phyloP scores from a whole-genome alignment of 2,888 invertebrate genomes.

The Drosophila hamatofila region DNA sequence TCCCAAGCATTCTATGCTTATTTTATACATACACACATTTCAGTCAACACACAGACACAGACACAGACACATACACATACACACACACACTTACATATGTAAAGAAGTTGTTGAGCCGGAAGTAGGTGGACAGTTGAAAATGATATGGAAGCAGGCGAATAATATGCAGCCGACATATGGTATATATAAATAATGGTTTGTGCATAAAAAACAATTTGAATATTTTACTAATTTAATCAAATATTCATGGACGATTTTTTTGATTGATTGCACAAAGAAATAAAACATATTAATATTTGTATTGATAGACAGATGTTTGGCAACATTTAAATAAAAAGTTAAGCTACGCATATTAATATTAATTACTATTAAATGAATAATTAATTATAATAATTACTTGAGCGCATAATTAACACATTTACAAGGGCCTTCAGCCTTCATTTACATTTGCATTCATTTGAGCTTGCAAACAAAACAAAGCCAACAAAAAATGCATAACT shows the following conservation, averaged over 20 bases:
- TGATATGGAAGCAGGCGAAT: neutral
- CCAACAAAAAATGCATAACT: neutral
- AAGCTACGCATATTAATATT: constrained; percentile 8
- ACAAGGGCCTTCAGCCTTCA: neutral
- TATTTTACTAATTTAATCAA: neutral
- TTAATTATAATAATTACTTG: constrained; percentile 6
- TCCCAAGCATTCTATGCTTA: too few species aligned
- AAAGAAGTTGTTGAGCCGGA: neutral
- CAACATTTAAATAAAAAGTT: neutral
- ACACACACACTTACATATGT: too few species aligned
- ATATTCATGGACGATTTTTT: neutral
- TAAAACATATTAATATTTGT: neutral
- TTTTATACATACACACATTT: too few species aligned
- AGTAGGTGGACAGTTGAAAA: neutral
- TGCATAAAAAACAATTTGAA: neutral
- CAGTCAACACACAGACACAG: too few species aligned
- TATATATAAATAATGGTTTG: too few species aligned
- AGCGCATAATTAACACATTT: constrained; percentile 10
- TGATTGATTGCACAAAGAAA: constrained; percentile 10
- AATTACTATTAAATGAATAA: neutral
- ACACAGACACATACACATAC: too few species aligned
- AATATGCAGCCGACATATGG: too few species aligned
- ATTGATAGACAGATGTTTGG: neutral
- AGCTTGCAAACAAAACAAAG: too few species aligned
- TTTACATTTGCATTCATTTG: constrained; percentile 1